These are phyloP conservation scores for Sinonovacula constricta DNA, from an alignment of 1,140 invertebrate species.

Conservation along the genomic window DNA sequence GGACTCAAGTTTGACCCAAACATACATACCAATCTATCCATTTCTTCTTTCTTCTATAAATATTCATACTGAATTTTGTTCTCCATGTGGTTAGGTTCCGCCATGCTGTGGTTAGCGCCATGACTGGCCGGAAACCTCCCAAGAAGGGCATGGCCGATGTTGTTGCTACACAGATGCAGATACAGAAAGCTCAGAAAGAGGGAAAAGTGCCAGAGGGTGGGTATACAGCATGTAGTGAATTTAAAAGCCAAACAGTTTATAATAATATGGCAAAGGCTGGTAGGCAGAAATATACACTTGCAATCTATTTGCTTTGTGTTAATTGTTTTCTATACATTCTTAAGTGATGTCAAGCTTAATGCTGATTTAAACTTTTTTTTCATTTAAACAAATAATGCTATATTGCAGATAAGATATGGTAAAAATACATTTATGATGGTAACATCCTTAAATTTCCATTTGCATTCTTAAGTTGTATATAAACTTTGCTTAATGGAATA, in stretches of 20 bases:
- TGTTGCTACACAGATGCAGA: conserved; percentile 58
- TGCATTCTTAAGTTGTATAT: no score
- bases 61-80: conserved; percentile 1
- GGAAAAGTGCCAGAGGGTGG: conserved; percentile 64
- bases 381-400: neutral
- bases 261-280: neutral
- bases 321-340: neutral
- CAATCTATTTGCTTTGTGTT: neutral
- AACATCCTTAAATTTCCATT: no score
- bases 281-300: neutral
- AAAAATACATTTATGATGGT: no score
- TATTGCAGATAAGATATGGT: no score
- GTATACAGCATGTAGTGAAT: neutral
- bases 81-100: conserved; percentile 66
- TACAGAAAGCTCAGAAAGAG: conserved; percentile 60
- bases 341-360: neutral
- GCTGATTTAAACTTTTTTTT: neutral
- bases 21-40: neutral
- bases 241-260: neutral
- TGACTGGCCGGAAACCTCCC: conserved; percentile 61
- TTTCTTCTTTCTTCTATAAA: neutral
- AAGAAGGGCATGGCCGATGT: conserved; percentile 64
- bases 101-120: conserved; percentile 70
- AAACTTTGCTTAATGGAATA: no score
- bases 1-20: neutral